Evolutionary conservation across 2,888 invertebrate species (phyloP).

Genomic region (Phengaris alcon): DNA sequence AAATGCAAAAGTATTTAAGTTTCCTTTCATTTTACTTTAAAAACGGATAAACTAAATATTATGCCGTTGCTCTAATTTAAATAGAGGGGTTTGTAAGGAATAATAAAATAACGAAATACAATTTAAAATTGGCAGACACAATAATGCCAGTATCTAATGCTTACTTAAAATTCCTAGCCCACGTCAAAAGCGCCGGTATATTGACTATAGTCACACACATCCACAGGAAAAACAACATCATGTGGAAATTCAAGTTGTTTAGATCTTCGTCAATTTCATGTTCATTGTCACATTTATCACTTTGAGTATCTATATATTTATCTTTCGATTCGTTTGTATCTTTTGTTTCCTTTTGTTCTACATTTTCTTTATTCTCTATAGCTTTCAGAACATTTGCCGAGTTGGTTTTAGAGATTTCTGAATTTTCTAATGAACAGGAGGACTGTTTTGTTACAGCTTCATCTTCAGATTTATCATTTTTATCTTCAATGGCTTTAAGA

Average conservation of each 20-base stretch:
- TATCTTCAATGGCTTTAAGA: conserved; percentile 37
- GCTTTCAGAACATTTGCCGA: conserved; percentile 4
- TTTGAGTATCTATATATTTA: neutral
- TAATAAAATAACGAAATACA: too few relatives aligned
- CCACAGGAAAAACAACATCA: conserved; percentile 85
- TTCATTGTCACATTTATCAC: conserved; percentile 35
- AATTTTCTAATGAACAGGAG: neutral
- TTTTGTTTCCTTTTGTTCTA: conserved; percentile 17
- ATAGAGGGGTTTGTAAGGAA: too few relatives aligned
- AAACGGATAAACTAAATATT: too few relatives aligned
- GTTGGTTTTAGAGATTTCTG: neutral
- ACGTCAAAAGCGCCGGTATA: conserved; percentile 85
- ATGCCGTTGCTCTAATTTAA: too few relatives aligned
- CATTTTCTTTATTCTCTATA: conserved; percentile 29
- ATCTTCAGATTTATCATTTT: conserved; percentile 31
- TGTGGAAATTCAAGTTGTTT: conserved; percentile 84
- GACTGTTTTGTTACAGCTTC: neutral
- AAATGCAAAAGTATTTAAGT: too few relatives aligned
- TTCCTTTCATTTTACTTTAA: too few relatives aligned
- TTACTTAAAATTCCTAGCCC: conserved; percentile 90
- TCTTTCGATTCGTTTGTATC: neutral
- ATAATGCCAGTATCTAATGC: conserved; percentile 41
- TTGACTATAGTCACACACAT: conserved; percentile 82
- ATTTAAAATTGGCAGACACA: too few relatives aligned
- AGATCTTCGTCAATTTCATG: conserved; percentile 53